phyloP scores from a whole-genome alignment of 1,140 invertebrate species.

The Tetramorium alpestre region DNA sequence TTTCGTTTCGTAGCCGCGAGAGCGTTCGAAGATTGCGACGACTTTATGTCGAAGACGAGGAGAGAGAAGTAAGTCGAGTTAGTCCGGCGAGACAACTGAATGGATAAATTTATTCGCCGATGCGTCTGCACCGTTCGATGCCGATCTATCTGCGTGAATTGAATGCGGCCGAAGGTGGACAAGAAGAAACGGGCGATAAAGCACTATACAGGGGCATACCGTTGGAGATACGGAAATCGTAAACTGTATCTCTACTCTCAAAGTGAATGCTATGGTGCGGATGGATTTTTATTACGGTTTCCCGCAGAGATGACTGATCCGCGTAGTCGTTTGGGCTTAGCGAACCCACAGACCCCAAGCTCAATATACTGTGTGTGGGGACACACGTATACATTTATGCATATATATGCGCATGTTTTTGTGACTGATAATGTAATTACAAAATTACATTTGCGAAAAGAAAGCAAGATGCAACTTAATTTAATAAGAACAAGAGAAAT shows the following conservation, averaged over 20 bases:
- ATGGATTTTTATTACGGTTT: constrained; percentile 17
- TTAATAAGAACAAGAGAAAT: neutral
- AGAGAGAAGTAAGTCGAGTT: constrained; percentile 7
- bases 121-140: neutral
- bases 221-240: constrained; percentile 30
- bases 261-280: neutral
- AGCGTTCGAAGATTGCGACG: neutral
- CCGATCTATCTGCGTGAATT: constrained; percentile 16
- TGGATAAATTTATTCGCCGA: constrained; percentile 33
- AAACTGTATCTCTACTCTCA: neutral
- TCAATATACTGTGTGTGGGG: neutral
- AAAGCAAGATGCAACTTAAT: neutral
- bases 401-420: neutral
- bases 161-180: neutral
- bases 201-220: neutral
- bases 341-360: neutral
- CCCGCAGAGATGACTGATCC: neutral
- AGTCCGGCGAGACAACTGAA: constrained; percentile 3
- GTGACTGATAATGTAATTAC: neutral
- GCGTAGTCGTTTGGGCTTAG: neutral
- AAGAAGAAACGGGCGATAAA: constrained; percentile 17
- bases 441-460: neutral
- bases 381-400: neutral
- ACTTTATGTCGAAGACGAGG: constrained; percentile 35
- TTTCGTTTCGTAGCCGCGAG: neutral